phyloP scores from a whole-genome alignment of 2,888 invertebrate genomes.

The Andrena flavipes region DNA sequence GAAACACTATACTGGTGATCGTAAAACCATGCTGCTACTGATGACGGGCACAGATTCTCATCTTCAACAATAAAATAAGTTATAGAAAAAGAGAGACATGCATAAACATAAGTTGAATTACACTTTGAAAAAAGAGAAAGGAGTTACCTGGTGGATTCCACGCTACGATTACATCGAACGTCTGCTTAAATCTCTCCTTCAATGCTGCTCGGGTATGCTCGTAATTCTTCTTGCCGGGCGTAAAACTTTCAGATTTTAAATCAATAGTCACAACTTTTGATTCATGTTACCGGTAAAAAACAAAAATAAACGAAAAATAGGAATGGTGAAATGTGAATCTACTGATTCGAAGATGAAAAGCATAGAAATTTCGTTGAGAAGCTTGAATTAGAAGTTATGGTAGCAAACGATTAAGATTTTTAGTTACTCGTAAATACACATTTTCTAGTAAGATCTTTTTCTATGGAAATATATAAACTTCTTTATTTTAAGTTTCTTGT shows the following conservation, averaged over 20 bases:
- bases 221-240: conserved; percentile 85
- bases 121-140: conserved; percentile 5
- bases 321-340: conserved; percentile 14
- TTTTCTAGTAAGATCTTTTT: conserved; percentile 12
- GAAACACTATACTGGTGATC: conserved; percentile 84
- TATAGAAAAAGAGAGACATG: conserved; percentile 8
- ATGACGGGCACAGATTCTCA: conserved; percentile 86
- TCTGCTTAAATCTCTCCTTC: conserved; percentile 80
- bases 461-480: conserved; percentile 17
- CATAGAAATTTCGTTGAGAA: conserved; percentile 4
- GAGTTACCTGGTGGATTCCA: conserved; percentile 86
- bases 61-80: conserved; percentile 71
- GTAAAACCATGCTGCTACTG: conserved; percentile 87
- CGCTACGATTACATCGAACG: conserved; percentile 84
- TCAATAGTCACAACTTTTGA: conserved; percentile 85
- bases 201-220: conserved; percentile 83
- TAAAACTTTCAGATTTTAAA: conserved; percentile 85
- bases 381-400: conserved; percentile 13
- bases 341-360: background rate
- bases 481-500: background rate
- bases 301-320: conserved; percentile 44
- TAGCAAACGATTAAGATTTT: conserved; percentile 14
- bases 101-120: conserved; percentile 6
- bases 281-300: conserved; percentile 62
- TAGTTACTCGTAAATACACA: conserved; percentile 8